A percentile compares a stretch with the other conserved stretches of the same genome.
Evolutionary conservation across 2,888 invertebrate genomes (phyloP).

Genomic region (Meandrusa payeni): DNA sequence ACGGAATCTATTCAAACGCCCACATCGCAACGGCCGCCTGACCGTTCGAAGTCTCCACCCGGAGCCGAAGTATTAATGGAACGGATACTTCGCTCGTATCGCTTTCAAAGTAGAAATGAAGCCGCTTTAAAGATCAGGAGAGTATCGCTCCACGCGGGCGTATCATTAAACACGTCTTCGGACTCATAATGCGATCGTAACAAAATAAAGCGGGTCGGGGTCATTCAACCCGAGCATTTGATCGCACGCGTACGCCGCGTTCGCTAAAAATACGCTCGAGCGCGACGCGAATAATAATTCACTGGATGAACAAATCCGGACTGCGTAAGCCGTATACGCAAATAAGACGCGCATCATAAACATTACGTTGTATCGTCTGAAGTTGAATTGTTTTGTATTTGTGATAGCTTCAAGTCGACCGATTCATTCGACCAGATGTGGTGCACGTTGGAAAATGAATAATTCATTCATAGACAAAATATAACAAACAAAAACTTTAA

Average conservation of each 20-base stretch:
- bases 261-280: slow-evolving; percentile 47
- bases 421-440: no score
- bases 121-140: slow-evolving; percentile 3
- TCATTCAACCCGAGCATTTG: slow-evolving; percentile 40
- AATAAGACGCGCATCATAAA: no score
- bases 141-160: slow-evolving; percentile 18
- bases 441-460: no score
- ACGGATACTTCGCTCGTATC: slow-evolving; percentile 6
- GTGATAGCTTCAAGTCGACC: no score
- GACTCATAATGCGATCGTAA: slow-evolving; percentile 30
- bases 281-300: slow-evolving; percentile 34
- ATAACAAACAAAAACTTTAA: no score
- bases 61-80: no score
- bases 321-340: neutral
- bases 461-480: no score
- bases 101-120: slow-evolving; percentile 11
- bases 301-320: neutral
- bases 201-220: slow-evolving; percentile 37
- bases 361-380: neutral
- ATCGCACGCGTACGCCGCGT: slow-evolving; percentile 36
- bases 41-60: no score
- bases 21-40: neutral
- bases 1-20: neutral
- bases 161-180: slow-evolving; percentile 31
- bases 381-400: no score